Percentiles rank a stretch among this genome's conserved stretches.
Evolutionary conservation across 2,888 invertebrate species (phyloP).

Genomic region (Lycocerus yunnanus): DNA sequence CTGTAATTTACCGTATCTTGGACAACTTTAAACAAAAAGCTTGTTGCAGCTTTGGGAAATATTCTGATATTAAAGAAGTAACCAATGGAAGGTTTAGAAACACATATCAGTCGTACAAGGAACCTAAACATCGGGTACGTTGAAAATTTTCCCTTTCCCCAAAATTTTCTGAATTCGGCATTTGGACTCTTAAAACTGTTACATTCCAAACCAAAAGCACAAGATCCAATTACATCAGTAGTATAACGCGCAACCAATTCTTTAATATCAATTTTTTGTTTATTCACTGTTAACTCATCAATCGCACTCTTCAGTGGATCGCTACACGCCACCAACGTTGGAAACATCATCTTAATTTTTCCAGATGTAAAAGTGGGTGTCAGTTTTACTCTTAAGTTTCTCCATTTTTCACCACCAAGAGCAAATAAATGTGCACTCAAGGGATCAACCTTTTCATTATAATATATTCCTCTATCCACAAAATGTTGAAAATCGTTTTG

Average conservation of each 20-base stretch:
- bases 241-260: neutral
- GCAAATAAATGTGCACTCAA: neutral
- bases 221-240: neutral
- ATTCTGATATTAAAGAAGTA: no score
- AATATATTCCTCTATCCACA: neutral
- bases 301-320: neutral
- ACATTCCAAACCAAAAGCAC: neutral
- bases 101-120: no score
- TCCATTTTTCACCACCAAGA: neutral
- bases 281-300: neutral
- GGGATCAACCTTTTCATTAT: neutral
- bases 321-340: neutral
- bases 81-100: no score
- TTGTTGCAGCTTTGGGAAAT: no score
- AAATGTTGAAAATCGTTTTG: neutral
- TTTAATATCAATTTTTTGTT: neutral
- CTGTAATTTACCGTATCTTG: no score
- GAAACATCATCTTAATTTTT: neutral
- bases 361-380: neutral
- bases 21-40: no score
- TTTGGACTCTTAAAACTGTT: neutral
- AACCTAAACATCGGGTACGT: no score
- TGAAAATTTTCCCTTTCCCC: neutral
- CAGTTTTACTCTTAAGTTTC: neutral
- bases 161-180: neutral